These are phyloP conservation scores for Microtus montanus DNA, from an alignment of 2,113 vertebrate species.

Conservation along the genomic window DNA sequence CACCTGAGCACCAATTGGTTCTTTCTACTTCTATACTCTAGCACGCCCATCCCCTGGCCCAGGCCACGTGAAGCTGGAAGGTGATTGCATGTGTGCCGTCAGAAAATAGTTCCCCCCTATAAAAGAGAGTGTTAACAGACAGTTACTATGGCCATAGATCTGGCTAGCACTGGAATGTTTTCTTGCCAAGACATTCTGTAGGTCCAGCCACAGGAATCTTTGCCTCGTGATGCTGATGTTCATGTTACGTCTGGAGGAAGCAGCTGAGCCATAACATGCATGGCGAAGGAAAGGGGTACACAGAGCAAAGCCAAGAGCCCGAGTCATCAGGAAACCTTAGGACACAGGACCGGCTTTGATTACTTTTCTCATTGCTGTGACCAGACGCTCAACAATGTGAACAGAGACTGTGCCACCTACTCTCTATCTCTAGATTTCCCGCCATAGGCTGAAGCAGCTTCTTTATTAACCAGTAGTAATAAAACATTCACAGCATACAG, in stretches of 20 bases:
- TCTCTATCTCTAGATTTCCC: too few species aligned
- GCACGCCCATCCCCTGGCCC: background rate
- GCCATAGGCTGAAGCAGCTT: too few species aligned
- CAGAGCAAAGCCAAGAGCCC: background rate
- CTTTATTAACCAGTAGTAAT: too few species aligned
- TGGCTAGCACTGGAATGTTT: background rate
- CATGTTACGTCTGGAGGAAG: background rate
- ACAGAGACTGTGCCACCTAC: too few species aligned
- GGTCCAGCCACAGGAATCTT: background rate
- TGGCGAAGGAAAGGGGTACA: background rate
- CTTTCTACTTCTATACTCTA: background rate
- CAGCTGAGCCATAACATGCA: background rate
- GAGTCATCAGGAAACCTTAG: background rate
- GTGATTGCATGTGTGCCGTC: background rate
- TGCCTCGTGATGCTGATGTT: background rate
- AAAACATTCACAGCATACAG: too few species aligned
- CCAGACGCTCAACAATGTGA: background rate
- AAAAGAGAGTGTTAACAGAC: background rate
- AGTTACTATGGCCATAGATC: background rate
- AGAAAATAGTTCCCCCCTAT: background rate
- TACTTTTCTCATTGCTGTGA: background rate
- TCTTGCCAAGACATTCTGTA: background rate
- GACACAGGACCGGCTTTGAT: background rate
- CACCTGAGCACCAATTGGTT: too few species aligned
- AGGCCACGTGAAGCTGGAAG: background rate